Conservation (phyloP, 2,888 invertebrate genomes). For the Nezara viridula region DNA sequence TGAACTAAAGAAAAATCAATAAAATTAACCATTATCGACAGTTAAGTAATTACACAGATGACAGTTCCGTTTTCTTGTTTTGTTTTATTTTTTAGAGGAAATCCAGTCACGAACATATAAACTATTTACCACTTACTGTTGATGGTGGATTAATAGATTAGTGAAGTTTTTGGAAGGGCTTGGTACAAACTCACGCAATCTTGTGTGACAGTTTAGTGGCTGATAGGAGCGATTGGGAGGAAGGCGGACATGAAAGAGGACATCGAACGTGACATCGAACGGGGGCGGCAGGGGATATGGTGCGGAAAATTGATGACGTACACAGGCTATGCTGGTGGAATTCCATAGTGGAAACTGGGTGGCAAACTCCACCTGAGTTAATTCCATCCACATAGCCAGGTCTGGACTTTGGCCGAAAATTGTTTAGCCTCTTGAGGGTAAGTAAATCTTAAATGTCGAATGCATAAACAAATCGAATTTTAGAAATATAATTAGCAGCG, state of each 20-base stretch:
- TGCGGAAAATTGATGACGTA: conserved; percentile 45
- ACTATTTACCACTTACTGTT: background rate
- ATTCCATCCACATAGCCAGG: conserved; percentile 3
- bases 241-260: conserved; percentile 34
- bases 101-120: background rate
- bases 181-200: conserved; percentile 19
- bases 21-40: background rate
- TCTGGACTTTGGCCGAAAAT: background rate
- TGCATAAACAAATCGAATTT: background rate
- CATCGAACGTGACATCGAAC: conserved; percentile 27
- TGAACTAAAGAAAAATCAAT: background rate
- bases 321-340: conserved; percentile 23
- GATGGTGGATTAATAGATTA: conserved; percentile 29
- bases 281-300: conserved; percentile 36
- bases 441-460: background rate
- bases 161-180: background rate
- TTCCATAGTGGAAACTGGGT: conserved; percentile 30
- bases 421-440: background rate
- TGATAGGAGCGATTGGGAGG: conserved; percentile 40
- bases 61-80: background rate
- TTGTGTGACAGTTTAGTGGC: conserved; percentile 38
- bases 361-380: conserved; percentile 15
- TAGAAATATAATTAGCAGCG: too few relatives aligned
- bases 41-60: background rate
- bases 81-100: background rate